Evolutionary conservation across 2,113 vertebrate species (phyloP).

Genomic region (Arenaria interpres): DNA sequence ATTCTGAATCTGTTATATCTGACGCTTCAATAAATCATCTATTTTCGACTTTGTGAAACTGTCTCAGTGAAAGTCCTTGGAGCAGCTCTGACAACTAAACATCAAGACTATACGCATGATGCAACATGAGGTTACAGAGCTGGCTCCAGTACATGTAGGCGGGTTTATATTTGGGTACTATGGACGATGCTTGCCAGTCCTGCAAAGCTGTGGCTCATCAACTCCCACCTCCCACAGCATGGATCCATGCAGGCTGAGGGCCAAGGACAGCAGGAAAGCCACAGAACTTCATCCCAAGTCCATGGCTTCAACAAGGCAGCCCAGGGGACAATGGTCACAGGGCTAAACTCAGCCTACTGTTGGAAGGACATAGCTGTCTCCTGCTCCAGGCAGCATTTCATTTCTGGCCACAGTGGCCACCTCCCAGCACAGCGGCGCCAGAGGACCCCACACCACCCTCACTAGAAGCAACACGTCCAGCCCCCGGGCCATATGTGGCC

Average conservation of each 20-base stretch:
- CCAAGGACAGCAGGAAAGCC: not conserved
- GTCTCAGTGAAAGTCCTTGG: not conserved
- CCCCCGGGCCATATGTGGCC: no score
- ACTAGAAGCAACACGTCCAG: not conserved
- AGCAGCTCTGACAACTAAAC: not conserved
- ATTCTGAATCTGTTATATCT: not conserved
- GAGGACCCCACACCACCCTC: not conserved
- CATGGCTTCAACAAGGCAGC: not conserved
- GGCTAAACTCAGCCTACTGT: not conserved
- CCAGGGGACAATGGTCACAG: not conserved
- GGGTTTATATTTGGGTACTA: not conserved
- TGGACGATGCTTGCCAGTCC: rapidly evolving
- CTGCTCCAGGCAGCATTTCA: not conserved
- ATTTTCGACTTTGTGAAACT: not conserved
- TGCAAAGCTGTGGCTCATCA: not conserved
- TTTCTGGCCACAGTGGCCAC: no score
- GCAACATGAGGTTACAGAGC: not conserved
- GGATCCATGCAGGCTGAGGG: rapidly evolving
- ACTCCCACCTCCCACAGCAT: not conserved
- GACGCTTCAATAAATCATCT: not conserved
- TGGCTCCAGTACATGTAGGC: rapidly evolving
- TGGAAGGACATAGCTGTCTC: not conserved
- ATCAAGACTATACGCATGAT: not conserved
- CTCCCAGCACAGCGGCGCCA: not conserved
- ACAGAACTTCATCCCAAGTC: not conserved